These are phyloP conservation scores for Drosophila micromelanica DNA, from an alignment of 1,140 invertebrate species.

Conservation along the genomic window DNA sequence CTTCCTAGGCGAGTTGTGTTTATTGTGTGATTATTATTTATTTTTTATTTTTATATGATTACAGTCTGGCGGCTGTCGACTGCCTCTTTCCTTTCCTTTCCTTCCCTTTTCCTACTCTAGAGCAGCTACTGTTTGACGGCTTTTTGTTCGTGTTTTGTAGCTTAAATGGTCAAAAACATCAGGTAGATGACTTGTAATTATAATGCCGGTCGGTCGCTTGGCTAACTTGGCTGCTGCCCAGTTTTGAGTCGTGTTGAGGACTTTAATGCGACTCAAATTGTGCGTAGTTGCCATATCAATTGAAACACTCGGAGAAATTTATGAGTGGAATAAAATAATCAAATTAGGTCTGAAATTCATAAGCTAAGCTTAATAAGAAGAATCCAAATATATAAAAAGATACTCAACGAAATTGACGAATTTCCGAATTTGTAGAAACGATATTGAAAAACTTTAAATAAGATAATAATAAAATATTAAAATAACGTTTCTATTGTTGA, in stretches of 20 bases:
- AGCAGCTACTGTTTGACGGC: slow-evolving; percentile 58
- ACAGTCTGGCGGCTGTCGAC: slow-evolving; percentile 17
- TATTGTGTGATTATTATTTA: slow-evolving; percentile 78
- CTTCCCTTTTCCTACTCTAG: neutral
- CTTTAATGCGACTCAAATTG: slow-evolving; percentile 44
- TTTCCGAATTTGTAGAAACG: too few relatives aligned
- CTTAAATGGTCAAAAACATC: slow-evolving; percentile 83
- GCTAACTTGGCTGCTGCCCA: slow-evolving; percentile 9
- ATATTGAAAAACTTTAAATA: too few relatives aligned
- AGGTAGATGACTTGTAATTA: slow-evolving; percentile 80
- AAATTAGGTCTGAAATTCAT: neutral
- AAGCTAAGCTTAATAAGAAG: too few relatives aligned
- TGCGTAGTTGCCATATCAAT: slow-evolving; percentile 50
- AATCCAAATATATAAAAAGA: too few relatives aligned
- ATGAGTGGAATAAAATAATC: neutral
- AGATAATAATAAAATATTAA: too few relatives aligned
- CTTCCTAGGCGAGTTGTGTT: slow-evolving; percentile 37
- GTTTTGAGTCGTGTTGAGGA: slow-evolving; percentile 2
- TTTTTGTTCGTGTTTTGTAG: slow-evolving; percentile 50
- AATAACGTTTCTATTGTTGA: too few relatives aligned
- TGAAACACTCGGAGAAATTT: slow-evolving; percentile 45
- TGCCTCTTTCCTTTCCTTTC: neutral
- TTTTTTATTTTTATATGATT: slow-evolving; percentile 76
- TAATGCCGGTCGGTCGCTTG: slow-evolving; percentile 44
- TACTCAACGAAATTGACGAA: too few relatives aligned